Evolutionary conservation across 2,113 vertebrate species (phyloP).

Genomic region (Vombatus ursinus): DNA sequence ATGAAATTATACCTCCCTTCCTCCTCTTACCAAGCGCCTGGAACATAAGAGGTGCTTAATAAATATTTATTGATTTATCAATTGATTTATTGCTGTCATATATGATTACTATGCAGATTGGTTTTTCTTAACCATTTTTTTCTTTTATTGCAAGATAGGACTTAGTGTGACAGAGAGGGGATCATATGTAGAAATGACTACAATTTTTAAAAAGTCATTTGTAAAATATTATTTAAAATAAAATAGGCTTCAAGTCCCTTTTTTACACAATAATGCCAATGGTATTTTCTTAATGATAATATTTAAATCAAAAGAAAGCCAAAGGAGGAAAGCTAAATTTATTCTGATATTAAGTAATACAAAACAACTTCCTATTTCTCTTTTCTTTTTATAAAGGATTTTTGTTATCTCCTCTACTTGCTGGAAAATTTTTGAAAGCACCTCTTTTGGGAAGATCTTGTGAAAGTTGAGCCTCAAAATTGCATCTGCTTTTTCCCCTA

Average conservation of each 20-base stretch:
- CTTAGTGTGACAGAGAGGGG: not conserved
- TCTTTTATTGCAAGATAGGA: not conserved
- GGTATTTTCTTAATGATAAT: not conserved
- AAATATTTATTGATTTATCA: not conserved
- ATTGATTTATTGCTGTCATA: not conserved
- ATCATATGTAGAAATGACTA: not conserved
- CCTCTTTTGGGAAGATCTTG: slow-evolving; percentile 3
- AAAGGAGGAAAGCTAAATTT: not conserved
- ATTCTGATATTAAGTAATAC: slow-evolving; percentile 32
- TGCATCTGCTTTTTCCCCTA: slow-evolving; percentile 52
- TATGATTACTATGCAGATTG: not conserved
- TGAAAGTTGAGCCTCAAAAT: not conserved
- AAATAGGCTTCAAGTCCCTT: not conserved
- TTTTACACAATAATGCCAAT: not conserved
- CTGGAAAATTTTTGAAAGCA: slow-evolving; percentile 2
- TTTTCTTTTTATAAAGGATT: not conserved
- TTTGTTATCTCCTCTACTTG: not conserved
- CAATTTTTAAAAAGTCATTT: not conserved
- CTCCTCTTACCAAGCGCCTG: not conserved
- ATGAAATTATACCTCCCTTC: too few relatives aligned
- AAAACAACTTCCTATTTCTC: not conserved
- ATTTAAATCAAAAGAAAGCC: not conserved
- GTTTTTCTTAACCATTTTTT: not conserved
- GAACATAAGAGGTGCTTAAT: not conserved
- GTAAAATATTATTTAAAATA: not conserved